Conservation (phyloP, 30 jellyfish, hydroid and myxozoan species). For the Aurelia aurita region DNA sequence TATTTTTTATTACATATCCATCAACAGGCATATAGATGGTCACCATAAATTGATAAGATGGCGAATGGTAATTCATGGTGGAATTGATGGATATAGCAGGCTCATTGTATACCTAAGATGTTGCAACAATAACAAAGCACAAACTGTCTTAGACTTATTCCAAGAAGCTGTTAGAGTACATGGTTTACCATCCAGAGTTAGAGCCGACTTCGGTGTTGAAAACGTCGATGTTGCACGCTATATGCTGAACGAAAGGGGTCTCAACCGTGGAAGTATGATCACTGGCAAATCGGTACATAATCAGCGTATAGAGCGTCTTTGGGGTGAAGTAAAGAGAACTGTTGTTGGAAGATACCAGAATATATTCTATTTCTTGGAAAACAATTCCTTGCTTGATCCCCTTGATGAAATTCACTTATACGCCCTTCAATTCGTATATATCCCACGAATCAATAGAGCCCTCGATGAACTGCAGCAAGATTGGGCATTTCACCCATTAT, state of each 20-base stretch:
- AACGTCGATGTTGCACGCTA: conserved; percentile 60
- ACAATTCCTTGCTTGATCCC: no score
- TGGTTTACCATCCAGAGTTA: no score
- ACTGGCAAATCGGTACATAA: conserved; percentile 68
- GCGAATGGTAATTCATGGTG: conserved; percentile 5
- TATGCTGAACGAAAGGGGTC: conserved; percentile 56
- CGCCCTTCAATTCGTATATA: background rate
- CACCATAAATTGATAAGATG: no score
- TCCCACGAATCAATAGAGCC: conserved; percentile 18
- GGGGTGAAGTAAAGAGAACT: conserved; percentile 58
- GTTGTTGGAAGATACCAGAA: conserved; percentile 38
- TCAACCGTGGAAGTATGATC: conserved; percentile 65
- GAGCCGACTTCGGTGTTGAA: no score
- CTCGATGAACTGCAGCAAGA: conserved; percentile 10
- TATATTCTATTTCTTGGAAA: background rate
- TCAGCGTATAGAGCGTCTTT: conserved; percentile 65
- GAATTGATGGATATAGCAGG: conserved; percentile 49
- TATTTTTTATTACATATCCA: no score
- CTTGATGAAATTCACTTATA: no score
- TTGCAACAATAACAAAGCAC: conserved; percentile 43
- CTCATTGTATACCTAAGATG: conserved; percentile 47
- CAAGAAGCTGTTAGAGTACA: no score
- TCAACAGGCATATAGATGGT: no score
- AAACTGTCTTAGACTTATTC: conserved; percentile 18
- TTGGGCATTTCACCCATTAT: conserved; percentile 41